phyloP scores from a whole-genome alignment of 2,888 invertebrate genomes.

The Podabrus alpinus region DNA sequence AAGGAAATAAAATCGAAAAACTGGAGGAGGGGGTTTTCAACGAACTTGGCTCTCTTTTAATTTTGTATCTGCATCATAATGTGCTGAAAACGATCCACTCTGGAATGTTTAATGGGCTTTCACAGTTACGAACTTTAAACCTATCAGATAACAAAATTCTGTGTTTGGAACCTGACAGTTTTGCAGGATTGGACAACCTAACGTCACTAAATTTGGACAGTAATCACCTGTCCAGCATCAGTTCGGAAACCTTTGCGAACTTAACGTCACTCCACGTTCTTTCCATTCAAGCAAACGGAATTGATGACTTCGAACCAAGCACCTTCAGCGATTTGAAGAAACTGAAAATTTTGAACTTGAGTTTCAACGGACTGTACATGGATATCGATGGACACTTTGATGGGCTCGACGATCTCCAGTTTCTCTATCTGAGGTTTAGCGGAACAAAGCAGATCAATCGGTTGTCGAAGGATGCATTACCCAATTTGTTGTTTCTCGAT shows the following conservation, averaged over 20 bases:
- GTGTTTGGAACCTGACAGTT: neutral
- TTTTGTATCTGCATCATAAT: neutral
- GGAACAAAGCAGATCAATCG: neutral
- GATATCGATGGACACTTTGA: constrained; percentile 5
- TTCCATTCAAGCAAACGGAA: neutral
- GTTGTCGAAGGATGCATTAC: neutral
- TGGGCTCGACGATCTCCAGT: constrained; percentile 1
- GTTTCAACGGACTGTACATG: neutral
- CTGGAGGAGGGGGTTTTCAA: neutral
- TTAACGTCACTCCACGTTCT: neutral
- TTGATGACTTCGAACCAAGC: neutral
- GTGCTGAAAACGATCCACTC: neutral
- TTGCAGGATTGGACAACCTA: neutral
- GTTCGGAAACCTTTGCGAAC: neutral
- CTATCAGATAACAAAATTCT: neutral
- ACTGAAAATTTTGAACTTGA: neutral
- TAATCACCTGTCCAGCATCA: neutral
- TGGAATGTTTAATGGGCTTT: neutral
- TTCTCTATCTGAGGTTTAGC: neutral
- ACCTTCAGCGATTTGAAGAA: neutral
- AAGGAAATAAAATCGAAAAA: neutral
- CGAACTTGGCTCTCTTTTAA: neutral
- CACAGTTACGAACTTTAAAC: neutral
- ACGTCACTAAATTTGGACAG: neutral
- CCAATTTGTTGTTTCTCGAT: neutral